phyloP scores from a whole-genome alignment of 2,888 invertebrate genomes.

The Drosophila nr. perissopoda region DNA sequence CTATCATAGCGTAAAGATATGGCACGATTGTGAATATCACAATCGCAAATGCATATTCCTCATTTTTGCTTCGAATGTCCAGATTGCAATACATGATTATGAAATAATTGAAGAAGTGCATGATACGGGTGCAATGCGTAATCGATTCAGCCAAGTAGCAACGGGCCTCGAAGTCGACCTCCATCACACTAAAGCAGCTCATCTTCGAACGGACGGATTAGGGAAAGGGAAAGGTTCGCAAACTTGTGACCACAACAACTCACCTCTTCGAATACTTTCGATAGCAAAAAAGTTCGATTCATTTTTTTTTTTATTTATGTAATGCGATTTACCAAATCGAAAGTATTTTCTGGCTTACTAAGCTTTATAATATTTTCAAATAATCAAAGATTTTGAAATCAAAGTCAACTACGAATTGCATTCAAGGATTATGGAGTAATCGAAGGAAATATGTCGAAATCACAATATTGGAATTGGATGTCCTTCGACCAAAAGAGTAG shows the following conservation, averaged over 20 bases:
- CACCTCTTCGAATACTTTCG: not conserved
- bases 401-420: no score
- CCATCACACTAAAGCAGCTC: constrained; percentile 41
- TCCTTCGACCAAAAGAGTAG: no score
- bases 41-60: constrained; percentile 2
- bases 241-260: not conserved
- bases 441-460: no score
- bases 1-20: not conserved
- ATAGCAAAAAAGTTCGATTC: not conserved
- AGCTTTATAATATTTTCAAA: no score
- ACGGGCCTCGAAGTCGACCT: constrained; percentile 27
- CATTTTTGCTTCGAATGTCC: not conserved
- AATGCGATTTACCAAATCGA: no score
- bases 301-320: no score
- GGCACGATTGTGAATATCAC: not conserved
- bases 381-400: no score
- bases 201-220: constrained; percentile 13
- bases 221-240: no score
- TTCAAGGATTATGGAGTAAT: no score
- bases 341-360: no score
- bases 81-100: constrained; percentile 44
- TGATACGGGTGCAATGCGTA: constrained; percentile 16
- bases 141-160: constrained; percentile 19
- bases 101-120: constrained; percentile 39
- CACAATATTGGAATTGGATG: no score